phyloP scores from a whole-genome alignment of 2,113 vertebrate genomes.

The Cyanistes caeruleus region DNA sequence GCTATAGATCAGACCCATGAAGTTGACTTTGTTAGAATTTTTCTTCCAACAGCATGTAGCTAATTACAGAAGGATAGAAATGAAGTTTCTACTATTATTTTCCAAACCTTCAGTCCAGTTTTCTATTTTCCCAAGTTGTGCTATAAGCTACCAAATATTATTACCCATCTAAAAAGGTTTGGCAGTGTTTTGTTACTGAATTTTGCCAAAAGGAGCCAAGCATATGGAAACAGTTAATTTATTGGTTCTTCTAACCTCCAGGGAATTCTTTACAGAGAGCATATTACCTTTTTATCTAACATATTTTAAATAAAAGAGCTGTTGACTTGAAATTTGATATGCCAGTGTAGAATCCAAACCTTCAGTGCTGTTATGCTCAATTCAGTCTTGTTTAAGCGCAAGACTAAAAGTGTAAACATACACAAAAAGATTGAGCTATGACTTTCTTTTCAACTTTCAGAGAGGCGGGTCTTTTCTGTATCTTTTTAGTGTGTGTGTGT shows the following conservation, averaged over 20 bases:
- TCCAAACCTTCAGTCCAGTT: slow-evolving; percentile 1
- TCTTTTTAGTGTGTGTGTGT: background rate
- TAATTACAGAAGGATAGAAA: background rate
- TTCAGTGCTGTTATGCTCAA: slow-evolving; percentile 7
- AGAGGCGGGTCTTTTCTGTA: background rate
- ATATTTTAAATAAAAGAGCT: slow-evolving; percentile 64
- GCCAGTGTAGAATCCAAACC: background rate
- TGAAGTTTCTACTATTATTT: slow-evolving; percentile 8
- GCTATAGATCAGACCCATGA: background rate
- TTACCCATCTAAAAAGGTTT: slow-evolving; percentile 52
- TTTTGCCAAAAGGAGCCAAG: slow-evolving; percentile 64
- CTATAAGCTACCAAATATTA: slow-evolving; percentile 46
- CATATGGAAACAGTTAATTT: slow-evolving; percentile 74
- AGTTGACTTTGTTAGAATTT: background rate
- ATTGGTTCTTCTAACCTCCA: slow-evolving; percentile 53
- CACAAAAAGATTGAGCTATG: background rate
- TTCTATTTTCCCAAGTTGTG: background rate
- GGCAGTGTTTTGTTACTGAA: slow-evolving; percentile 56
- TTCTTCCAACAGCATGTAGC: background rate
- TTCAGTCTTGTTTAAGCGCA: slow-evolving; percentile 25
- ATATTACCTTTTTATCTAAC: slow-evolving; percentile 69
- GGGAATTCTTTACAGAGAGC: slow-evolving; percentile 63
- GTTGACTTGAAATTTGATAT: slow-evolving; percentile 64
- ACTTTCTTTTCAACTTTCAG: background rate
- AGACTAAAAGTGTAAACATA: slow-evolving; percentile 33